These are phyloP conservation scores for Coilia nasus DNA, from an alignment of 2,797 vertebrate genomes.

Conservation along the genomic window DNA sequence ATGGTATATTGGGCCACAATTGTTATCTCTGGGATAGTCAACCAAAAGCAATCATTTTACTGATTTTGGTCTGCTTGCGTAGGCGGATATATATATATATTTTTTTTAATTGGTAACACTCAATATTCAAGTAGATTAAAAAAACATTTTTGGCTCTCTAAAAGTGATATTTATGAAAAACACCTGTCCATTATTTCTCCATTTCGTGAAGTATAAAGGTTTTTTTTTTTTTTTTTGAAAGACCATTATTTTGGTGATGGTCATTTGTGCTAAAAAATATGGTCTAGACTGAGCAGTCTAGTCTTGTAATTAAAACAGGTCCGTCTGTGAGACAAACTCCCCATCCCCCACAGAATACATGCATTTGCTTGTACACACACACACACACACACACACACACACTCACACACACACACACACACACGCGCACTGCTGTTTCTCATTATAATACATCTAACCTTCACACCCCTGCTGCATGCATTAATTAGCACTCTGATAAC, in stretches of 20 bases:
- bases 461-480: constrained; percentile 65
- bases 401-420: constrained; percentile 55
- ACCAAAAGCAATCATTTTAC: neutral
- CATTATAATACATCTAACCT: constrained; percentile 58
- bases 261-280: neutral
- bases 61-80: neutral
- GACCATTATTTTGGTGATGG: neutral
- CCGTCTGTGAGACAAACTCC: neutral
- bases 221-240: neutral
- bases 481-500: constrained; percentile 80
- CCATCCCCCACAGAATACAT: constrained; percentile 18
- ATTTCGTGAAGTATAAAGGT: too few relatives aligned
- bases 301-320: neutral
- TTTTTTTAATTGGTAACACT: neutral
- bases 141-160: too few relatives aligned
- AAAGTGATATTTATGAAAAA: too few relatives aligned
- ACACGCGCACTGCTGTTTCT: constrained; percentile 53
- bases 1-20: neutral
- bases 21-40: neutral
- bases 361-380: constrained; percentile 21
- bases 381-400: constrained; percentile 28
- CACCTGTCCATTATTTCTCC: too few relatives aligned
- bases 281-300: neutral
- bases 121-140: too few relatives aligned
- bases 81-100: neutral